Evolutionary conservation across 1,140 invertebrate species (phyloP), one percentile per base, ranked within the genome.

Genomic region (Saccostrea glomerata): DNA sequence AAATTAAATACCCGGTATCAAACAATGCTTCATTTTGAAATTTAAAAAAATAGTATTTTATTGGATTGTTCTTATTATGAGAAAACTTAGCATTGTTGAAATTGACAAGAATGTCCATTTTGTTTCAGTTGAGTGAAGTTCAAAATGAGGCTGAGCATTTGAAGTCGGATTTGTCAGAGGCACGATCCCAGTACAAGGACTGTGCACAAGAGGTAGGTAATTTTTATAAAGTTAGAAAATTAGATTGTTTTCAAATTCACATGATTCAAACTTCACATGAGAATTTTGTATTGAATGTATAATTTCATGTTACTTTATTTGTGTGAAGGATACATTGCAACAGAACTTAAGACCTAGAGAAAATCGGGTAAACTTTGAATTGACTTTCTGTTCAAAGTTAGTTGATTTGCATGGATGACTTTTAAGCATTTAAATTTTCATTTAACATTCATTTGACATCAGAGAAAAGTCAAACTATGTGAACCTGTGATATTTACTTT

Each of bases 191-290:
- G 90, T 94, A 94, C 89, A 95, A 93, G 66, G 94, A 94, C 60
- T 94, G 93, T 91, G 93, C 94, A 12, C 94, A 95, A 87, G 94
- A 95, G 92, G 94, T 95, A 84, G 92, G 90, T 12, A 2, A 63
- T 63, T 20, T 20, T 2, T 20, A 20, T 0, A 6, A 20, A 47
- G 47, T 47, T n/a, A 63, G 2, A 17, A n/a, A 63, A 0, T 63
- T 3, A 63, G 58, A 63, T 63, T 7, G 47, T 47, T 7, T 63
- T 63, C 17, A n/a, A 63, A 7, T 63, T 63, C 58, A 63, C 20
- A 17, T 63, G 13, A 63, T 63, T 20, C n/a, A 63, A n/a, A 2
- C n/a, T 20, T 20, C 6, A 47, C n/a, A 7, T 47, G 47, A 47
- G 47, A 47, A 47, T 47, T 1, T 47, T 47, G 9, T 47, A 47